Evolutionary conservation across 2,797 vertebrate genomes (phyloP), one percentile per base, ranked within the genome.

Genomic region (Myotis myotis): DNA sequence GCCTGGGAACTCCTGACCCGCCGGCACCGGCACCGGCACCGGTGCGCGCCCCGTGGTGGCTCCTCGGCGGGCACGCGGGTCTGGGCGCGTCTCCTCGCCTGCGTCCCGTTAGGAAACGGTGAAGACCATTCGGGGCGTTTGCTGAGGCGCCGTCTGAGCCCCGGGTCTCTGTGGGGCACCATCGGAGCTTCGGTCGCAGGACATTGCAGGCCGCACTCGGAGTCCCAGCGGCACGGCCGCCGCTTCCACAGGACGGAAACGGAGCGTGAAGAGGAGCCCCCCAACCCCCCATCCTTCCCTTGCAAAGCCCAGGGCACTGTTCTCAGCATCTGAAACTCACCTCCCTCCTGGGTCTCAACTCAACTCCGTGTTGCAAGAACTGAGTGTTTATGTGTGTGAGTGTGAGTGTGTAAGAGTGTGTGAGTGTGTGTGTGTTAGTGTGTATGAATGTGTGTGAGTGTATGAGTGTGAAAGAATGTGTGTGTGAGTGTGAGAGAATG

Each of bases 101-200:
- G 20, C 0, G 1, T 62, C 71, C 17, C n/a, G 5, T 47, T 76
- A 12, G 44, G 44, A 47, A 47, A 11, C 44, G 11, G 11, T 47
- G 44, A 47, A 11, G 44, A 12, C 44, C 44, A 47, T 12, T 3
- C 44, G 1, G 44, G 38, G 25, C 30, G 3, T 53, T 81, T 47
- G 15, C 62, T 51, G 3, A 93, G 62, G 51, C 47, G 16, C 36
- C 88, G 72, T 91, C 62, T 44, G 30, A 51, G 28, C 91, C 62
- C 89, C 84, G 88, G 85, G 91, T 91, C 95, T 90, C 74, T 96
- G 82, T 87, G 5, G n/a, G 96, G 96, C 96, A 97, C 49, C 98
- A 98, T 97, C 97, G 98, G 96, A 16, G 95, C 96, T 98, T 95
- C 96, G 96, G 95, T 95, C 95, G 94, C 98, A 98, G 98, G 98